Conservation (phyloP, 2,797 vertebrate genomes). For the Rallus crepitans region DNA sequence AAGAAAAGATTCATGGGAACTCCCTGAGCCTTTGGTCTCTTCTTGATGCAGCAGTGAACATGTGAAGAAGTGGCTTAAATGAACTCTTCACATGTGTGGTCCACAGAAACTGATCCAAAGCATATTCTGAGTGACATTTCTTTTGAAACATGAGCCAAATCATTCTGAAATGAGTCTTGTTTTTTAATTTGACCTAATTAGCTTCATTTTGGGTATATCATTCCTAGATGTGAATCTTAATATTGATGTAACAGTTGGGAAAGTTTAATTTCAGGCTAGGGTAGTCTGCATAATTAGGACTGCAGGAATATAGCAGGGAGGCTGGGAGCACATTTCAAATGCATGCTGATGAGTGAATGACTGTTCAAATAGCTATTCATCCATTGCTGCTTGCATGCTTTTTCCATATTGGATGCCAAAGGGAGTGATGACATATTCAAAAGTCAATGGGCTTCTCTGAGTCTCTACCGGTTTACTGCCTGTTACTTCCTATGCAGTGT, state of each 20-base stretch:
- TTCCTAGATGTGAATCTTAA: constrained; percentile 24
- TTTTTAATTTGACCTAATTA: constrained; percentile 54
- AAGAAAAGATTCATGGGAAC: background rate
- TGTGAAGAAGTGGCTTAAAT: background rate
- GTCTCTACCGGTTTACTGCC: background rate
- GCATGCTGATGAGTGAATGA: background rate
- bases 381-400: background rate
- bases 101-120: background rate
- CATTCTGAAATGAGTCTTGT: background rate
- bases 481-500: background rate
- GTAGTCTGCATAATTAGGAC: constrained; percentile 62
- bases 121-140: background rate
- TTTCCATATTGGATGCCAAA: background rate
- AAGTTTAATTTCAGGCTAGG: constrained; percentile 71
- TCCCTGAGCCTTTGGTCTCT: background rate
- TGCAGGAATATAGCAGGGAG: background rate
- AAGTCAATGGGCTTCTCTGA: background rate
- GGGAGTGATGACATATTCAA: background rate
- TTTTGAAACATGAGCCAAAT: background rate
- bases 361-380: background rate
- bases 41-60: background rate
- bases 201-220: background rate
- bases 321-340: constrained; percentile 3
- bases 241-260: constrained; percentile 62
- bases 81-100: background rate